Evolutionary conservation across 2,797 vertebrate genomes (phyloP).

Genomic region (Gymnocypris eckloni): DNA sequence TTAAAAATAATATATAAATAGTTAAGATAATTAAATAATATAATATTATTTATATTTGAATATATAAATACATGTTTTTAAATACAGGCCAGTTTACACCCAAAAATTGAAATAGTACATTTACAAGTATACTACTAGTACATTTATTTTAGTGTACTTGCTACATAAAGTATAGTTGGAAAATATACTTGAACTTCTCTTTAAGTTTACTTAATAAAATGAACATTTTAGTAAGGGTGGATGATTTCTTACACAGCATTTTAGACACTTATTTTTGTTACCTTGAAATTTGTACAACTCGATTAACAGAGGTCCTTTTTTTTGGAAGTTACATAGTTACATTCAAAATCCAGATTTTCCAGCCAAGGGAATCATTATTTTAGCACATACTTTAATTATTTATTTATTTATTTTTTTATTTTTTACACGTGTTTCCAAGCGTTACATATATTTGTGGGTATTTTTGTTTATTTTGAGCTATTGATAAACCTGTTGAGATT

Average conservation of each 20-base stretch:
- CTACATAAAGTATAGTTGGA: neutral
- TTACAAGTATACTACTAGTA: neutral
- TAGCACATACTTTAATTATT: neutral
- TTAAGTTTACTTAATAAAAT: neutral
- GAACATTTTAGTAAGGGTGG: neutral
- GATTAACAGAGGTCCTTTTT: too few species aligned
- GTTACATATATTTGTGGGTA: neutral
- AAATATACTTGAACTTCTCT: neutral
- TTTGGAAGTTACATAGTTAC: neutral
- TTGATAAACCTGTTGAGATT: neutral
- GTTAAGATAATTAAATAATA: too few species aligned
- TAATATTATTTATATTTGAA: too few species aligned
- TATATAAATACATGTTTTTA: neutral
- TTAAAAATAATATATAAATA: too few species aligned
- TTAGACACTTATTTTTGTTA: neutral
- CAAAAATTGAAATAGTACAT: neutral
- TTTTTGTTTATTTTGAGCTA: neutral
- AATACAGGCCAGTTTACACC: neutral
- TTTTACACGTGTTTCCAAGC: neutral
- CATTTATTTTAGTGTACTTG: neutral
- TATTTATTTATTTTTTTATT: neutral
- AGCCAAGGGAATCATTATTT: neutral
- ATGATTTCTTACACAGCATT: neutral
- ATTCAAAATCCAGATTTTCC: neutral
- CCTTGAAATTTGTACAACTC: neutral